Conservation (phyloP, 2,113 vertebrate species). For the Sander lucioperca region DNA sequence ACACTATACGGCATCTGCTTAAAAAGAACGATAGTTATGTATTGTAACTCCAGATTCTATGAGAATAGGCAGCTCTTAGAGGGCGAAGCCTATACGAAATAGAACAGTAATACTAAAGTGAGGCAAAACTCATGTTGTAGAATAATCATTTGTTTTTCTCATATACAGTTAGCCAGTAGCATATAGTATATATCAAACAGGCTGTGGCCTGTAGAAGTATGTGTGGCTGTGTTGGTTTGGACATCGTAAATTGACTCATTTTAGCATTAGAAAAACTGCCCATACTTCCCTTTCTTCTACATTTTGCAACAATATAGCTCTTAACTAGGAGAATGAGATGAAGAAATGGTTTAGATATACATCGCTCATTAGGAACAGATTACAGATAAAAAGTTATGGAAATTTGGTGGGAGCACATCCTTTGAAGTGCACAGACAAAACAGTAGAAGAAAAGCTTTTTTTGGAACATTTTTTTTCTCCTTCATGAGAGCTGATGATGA, state of each 20-base stretch:
- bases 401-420: constrained; percentile 58
- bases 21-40: too few species aligned
- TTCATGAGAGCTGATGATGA: constrained; percentile 72
- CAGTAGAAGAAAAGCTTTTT: constrained; percentile 61
- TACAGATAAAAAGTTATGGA: constrained; percentile 76
- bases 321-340: constrained; percentile 28
- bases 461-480: constrained; percentile 52
- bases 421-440: constrained; percentile 76
- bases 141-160: constrained; percentile 50
- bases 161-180: constrained; percentile 20
- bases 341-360: constrained; percentile 56
- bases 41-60: too few species aligned
- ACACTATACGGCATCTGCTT: constrained; percentile 12
- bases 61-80: too few species aligned
- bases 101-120: constrained; percentile 21
- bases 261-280: constrained; percentile 29
- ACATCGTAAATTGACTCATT: constrained; percentile 62
- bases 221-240: constrained; percentile 38
- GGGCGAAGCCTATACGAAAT: too few species aligned
- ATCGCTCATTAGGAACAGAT: constrained; percentile 76
- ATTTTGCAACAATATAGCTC: constrained; percentile 29
- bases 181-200: constrained; percentile 40
- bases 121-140: constrained; percentile 29
- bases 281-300: background rate
- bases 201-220: constrained; percentile 27